Base-by-base conservation (phyloP, 2,888 invertebrate genomes). In the Eristalis arbustorum region DNA sequence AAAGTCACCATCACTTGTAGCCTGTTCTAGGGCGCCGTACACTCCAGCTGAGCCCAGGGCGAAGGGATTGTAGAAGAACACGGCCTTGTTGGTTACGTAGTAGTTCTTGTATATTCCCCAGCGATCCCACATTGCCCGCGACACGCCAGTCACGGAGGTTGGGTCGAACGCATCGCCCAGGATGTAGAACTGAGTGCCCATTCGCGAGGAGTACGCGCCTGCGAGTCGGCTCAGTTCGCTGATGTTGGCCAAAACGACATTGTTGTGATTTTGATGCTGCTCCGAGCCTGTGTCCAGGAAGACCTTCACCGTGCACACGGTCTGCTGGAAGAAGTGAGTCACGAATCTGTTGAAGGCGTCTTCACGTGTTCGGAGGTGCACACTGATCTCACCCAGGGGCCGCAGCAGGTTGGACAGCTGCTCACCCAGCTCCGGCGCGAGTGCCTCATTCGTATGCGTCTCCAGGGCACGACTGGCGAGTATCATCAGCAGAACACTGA, bases 1-100 rank as follows among this genome's bases (percentile, higher is more conserved):
- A 3, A 83, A 63, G 42, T 78, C 59, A 3, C 4, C 67, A 0
- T 2, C 42, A 34, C 23, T 23, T 10, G 61, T 74, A 1, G 66
- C 25, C 14, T 87, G 88, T 1, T 88, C 78, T 14, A 90, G 88
- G 0, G 84, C 80, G 14, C 87, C 88, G 5, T 88, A 71, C 22
- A 77, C 67, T 23, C 6, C 73, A 8, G 42, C 22, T 11, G 22
- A 37, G 28, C 6, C 64, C 4, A 76, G 61, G 14, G 77, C 25
- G 67, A 92, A 92, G 0, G 92, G 92, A 89, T 92, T 91, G 59
- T 90, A 91, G 40, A 91, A 91, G 2, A 89, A 68, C 0, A 89
- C 49, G 3, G 31, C 66, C 0, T n/a, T 61, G 1, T 13, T 18
- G 23, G 88, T 74, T 0, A 91, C 76, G 69, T 90, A 92, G 62